Base-by-base conservation (phyloP, 2,113 vertebrate species). In the Gallinago paraguaiae region DNA sequence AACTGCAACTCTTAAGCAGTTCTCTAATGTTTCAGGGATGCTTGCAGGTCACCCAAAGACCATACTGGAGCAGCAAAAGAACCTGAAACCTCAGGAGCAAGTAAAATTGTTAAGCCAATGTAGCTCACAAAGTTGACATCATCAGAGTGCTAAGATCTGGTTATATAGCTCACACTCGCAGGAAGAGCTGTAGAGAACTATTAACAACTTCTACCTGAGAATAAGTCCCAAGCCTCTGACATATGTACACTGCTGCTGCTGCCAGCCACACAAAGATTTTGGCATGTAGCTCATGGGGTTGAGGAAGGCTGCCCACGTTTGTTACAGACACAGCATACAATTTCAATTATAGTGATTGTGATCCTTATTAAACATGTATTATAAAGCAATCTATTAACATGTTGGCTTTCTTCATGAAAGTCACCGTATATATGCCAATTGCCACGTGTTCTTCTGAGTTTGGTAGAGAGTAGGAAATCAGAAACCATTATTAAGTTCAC, bases 211-310 rank as follows among this genome's bases (percentile, higher is more conserved):
- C 22, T 61, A 13, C 37, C 61, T 7, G 7, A 86, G 75, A 51
- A 67, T 16, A 83, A 43, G 22, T 77, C 45, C 54, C 71, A 74
- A 18, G 70, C 15, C 19, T 46, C 60, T 1, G 3, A 33, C 0
- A 22, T 7, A 53, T 0, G 0, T n/a, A 86, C 4, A 8, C 28
- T 78, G 39, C 48, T 86, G 39, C 48, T 86, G 71, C 51, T 75
- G 51, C 28, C 33, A 86, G 35, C 12, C 46, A 71, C 7, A 11
- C 4, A 5, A 94, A 39, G 24, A 70, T n/a, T 54, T 33, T 37
- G 59, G 45, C 17, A 77, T 0, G 0, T 10, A 23, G 31, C 39
- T 80, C 6, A 1, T 11, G 13, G 10, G 24, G 15, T 14, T 67
- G 41, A 92, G 23, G 33, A 86, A 91, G 25, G 37, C 37, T 90